These are phyloP conservation scores for Shinisaurus crocodilurus DNA, from an alignment of 2,113 vertebrate species.

Conservation along the genomic window DNA sequence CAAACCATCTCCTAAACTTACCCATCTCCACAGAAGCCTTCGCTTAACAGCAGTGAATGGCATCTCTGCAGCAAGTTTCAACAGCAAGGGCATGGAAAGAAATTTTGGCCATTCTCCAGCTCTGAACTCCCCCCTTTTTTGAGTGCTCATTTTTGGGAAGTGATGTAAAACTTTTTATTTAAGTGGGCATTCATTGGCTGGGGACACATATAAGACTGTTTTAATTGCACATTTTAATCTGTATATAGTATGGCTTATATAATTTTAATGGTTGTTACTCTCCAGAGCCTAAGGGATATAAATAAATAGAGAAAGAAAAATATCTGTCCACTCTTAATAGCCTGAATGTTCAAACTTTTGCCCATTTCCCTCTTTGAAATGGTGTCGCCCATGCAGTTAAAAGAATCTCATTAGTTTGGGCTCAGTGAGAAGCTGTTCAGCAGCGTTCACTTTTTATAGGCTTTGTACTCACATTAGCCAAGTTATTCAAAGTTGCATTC, in stretches of 20 bases:
- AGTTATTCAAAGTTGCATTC: background rate
- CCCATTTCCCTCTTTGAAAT: constrained; percentile 8
- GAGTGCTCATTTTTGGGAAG: background rate
- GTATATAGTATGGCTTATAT: constrained; percentile 13
- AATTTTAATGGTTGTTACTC: constrained; percentile 13
- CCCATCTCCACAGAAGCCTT: background rate
- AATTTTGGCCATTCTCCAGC: background rate
- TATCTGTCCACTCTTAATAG: constrained; percentile 11
- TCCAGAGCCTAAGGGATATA: background rate
- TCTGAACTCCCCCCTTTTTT: background rate
- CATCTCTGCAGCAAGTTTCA: background rate
- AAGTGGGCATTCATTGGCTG: background rate
- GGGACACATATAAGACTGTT: background rate
- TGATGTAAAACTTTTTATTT: background rate
- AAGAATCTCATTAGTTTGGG: constrained; percentile 1
- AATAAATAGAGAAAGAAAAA: constrained; percentile 20
- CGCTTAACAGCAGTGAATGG: background rate
- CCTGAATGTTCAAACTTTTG: background rate
- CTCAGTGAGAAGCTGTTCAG: constrained; percentile 9
- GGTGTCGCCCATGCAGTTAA: background rate
- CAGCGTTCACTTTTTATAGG: background rate
- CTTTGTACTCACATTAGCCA: background rate
- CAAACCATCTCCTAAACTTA: background rate
- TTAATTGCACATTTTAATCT: constrained; percentile 10
- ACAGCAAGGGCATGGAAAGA: background rate